Percentiles rank a stretch among this genome's conserved stretches.
Evolutionary conservation across 2,113 vertebrate genomes (phyloP).

Genomic region (Puntigrus tetrazona): DNA sequence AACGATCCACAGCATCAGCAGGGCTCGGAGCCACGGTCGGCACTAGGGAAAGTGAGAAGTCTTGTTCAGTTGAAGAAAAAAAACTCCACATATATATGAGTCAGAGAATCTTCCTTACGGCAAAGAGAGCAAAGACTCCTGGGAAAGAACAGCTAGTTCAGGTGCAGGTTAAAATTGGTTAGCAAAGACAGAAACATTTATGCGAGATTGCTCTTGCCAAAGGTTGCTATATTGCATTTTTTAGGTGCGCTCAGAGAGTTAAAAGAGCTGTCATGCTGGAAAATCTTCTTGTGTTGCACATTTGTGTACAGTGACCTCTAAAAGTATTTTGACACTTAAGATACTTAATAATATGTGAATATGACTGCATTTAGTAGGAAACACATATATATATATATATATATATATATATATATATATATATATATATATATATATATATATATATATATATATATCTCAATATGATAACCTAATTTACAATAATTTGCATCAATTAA

Average conservation of each 20-base stretch:
- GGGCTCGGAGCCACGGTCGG: slow-evolving; percentile 87
- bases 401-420: too few relatives aligned
- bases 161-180: slow-evolving; percentile 13
- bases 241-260: background rate
- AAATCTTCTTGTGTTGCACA: background rate
- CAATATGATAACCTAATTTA: background rate
- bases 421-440: too few relatives aligned
- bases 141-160: slow-evolving; percentile 11
- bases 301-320: background rate
- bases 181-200: slow-evolving; percentile 13
- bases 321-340: background rate
- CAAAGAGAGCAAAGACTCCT: slow-evolving; percentile 5
- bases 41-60: slow-evolving; percentile 62
- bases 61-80: background rate
- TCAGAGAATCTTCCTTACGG: background rate
- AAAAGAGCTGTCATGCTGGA: slow-evolving; percentile 10
- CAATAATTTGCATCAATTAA: background rate
- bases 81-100: background rate
- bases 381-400: background rate
- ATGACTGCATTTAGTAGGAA: slow-evolving; percentile 3
- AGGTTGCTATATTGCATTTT: background rate
- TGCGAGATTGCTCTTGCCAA: slow-evolving; percentile 6
- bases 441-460: too few relatives aligned
- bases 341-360: background rate
- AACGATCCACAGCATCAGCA: slow-evolving; percentile 89